A percentile compares a stretch with the other conserved stretches of the same genome.
Evolutionary conservation across 2,113 vertebrate species (phyloP).

Genomic region (Lophura nycthemera): DNA sequence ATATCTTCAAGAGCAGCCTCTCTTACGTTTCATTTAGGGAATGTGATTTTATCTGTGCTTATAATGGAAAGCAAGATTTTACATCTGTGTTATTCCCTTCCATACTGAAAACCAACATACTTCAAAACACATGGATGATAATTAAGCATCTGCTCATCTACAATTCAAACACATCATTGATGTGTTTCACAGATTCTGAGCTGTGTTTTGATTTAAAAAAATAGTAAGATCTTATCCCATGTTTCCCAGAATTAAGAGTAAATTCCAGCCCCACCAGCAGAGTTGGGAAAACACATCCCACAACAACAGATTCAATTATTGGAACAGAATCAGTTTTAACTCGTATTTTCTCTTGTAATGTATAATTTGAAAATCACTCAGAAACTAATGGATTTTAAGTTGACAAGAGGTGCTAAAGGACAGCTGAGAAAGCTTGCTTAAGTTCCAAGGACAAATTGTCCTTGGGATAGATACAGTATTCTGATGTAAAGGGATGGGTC

Average conservation of each 20-base stretch:
- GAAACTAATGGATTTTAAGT: not conserved
- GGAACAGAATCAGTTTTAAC: not conserved
- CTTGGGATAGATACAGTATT: not conserved
- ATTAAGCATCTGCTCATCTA: not conserved
- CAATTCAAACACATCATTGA: not conserved
- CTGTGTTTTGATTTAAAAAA: not conserved
- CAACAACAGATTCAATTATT: not conserved
- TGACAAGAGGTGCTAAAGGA: not conserved
- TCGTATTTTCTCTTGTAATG: not conserved
- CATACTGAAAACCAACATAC: not conserved
- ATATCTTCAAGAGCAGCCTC: not conserved
- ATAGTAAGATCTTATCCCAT: not conserved
- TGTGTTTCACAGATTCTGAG: not conserved
- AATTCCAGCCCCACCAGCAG: not conserved
- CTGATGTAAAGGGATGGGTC: not conserved
- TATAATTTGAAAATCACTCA: not conserved
- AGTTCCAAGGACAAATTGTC: not conserved
- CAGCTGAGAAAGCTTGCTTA: not conserved
- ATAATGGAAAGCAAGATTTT: not conserved
- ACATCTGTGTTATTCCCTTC: not conserved
- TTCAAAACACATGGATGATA: not conserved
- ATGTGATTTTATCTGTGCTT: not conserved
- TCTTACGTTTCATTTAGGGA: not conserved
- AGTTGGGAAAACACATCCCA: accelerated
- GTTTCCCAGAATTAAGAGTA: not conserved